Base-by-base conservation (phyloP, 2,888 invertebrate genomes). In the Plebejus melissa region DNA sequence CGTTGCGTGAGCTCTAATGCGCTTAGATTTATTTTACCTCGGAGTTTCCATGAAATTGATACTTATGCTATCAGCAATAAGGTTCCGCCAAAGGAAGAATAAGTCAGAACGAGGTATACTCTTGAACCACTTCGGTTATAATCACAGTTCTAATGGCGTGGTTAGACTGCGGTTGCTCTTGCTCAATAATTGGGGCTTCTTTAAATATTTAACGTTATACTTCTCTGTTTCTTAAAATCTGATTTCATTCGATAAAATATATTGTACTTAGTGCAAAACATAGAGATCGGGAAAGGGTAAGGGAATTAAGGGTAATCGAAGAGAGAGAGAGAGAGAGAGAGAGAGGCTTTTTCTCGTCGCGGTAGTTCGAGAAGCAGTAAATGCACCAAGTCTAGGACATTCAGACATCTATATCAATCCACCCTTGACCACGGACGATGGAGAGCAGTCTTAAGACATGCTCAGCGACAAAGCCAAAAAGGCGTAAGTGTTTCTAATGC, bases 131-230 rank as follows among this genome's bases (percentile, higher is more conserved):
- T 72, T 32, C 54, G 54, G 32, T 50, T 13, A 32, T 50, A 50
- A 72, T 50, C 54, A 46, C 22, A 46, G 72, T 22, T 72, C 16
- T 72, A 72, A 72, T 72, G 50, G 28, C 46, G 72, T 72, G 72
- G 72, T 72, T 72, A 72, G 72, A 32, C 28, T 28, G 13, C 54
- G 72, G 72, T 50, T 72, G 7, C 28, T 50, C 32, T 72, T 72
- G 54, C 54, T 32, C 16, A 72, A 72, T 65, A 22, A 60, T 60
- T 11, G 9, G 60, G 9, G 22, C 60, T 60, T 28, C 60, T 60
- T 60, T 9, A 28, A 60, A 60, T 60, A 60, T 58, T 22, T 16
- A 58, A 13, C 13, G 54, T 58, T 22, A 22, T 58, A 58, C 58
- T 60, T 11, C 9, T 46, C 9, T 11, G 9, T 46, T 46, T 46